Evolutionary conservation across 2,113 vertebrate species (phyloP).

Genomic region (Gallinago paraguaiae): DNA sequence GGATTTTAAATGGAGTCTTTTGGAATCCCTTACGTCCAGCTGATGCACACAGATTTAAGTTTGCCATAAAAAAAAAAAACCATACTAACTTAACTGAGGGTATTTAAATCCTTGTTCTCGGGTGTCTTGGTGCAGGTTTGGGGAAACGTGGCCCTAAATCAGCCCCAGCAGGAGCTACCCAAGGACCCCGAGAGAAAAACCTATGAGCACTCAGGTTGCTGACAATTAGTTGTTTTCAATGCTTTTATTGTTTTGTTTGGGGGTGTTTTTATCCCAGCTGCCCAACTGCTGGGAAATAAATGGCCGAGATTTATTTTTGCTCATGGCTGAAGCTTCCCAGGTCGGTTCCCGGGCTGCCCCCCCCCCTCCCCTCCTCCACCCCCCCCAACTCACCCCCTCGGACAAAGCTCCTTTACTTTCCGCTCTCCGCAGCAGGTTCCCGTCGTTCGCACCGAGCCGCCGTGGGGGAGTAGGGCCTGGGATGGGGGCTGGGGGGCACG

Average conservation of each 20-base stretch:
- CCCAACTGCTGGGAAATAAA: not conserved
- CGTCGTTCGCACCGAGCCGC: not conserved
- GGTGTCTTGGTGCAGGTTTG: not conserved
- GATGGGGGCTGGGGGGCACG: too few relatives aligned
- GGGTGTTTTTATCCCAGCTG: too few relatives aligned
- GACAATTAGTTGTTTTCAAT: not conserved
- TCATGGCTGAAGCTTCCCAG: not conserved
- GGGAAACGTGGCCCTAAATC: rapidly evolving
- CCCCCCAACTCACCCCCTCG: not conserved
- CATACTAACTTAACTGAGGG: rapidly evolving
- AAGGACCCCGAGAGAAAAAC: not conserved
- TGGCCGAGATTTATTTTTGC: not conserved
- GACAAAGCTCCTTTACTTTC: not conserved
- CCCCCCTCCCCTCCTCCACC: too few relatives aligned
- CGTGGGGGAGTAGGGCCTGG: too few relatives aligned
- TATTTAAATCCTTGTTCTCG: rapidly evolving
- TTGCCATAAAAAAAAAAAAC: not conserved
- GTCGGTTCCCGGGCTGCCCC: too few relatives aligned
- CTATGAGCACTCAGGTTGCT: rapidly evolving
- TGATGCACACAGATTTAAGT: too few relatives aligned
- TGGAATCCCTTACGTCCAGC: not conserved
- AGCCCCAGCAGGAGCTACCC: not conserved
- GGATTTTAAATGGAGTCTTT: not conserved
- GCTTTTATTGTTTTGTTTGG: not conserved
- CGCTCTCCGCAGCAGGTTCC: not conserved